phyloP scores from a whole-genome alignment of 2,797 vertebrate genomes.

The Takifugu ocellatus region DNA sequence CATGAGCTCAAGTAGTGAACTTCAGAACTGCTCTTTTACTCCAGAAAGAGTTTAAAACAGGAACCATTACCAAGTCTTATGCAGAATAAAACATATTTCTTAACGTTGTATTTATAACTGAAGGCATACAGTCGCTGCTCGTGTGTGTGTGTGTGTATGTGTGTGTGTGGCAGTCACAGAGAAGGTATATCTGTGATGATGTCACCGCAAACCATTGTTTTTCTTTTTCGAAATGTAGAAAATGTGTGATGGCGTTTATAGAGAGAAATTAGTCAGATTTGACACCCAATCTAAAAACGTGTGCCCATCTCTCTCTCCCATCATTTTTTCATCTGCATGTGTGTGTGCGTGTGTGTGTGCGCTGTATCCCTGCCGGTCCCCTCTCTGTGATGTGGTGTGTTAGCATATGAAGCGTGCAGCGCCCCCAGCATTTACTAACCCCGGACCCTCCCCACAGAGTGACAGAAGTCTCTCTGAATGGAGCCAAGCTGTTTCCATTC shows the following conservation, averaged over 20 bases:
- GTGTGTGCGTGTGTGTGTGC: conserved; percentile 3
- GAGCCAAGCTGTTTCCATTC: conserved; percentile 60
- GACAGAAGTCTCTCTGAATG: conserved; percentile 46
- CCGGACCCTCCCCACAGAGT: conserved; percentile 11
- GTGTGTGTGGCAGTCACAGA: neutral
- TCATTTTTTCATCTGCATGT: neutral
- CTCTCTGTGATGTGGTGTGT: conserved; percentile 18
- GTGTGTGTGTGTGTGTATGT: neutral
- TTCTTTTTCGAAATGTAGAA: no score
- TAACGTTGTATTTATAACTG: no score
- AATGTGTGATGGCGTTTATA: no score
- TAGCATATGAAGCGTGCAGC: conserved; percentile 46
- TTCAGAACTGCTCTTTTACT: no score
- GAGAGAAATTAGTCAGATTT: no score
- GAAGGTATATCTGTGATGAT: no score
- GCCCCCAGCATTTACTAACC: conserved; percentile 32
- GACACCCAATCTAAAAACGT: neutral
- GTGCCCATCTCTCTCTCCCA: neutral
- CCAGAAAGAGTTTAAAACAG: no score
- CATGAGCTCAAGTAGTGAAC: no score
- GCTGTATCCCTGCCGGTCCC: conserved; percentile 3
- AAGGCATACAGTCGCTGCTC: neutral
- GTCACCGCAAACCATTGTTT: no score
- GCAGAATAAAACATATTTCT: no score
- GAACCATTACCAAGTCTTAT: no score